These are phyloP conservation scores for Tetranychus cinnabarinus DNA, from an alignment of 1,140 invertebrate genomes.

Conservation along the genomic window DNA sequence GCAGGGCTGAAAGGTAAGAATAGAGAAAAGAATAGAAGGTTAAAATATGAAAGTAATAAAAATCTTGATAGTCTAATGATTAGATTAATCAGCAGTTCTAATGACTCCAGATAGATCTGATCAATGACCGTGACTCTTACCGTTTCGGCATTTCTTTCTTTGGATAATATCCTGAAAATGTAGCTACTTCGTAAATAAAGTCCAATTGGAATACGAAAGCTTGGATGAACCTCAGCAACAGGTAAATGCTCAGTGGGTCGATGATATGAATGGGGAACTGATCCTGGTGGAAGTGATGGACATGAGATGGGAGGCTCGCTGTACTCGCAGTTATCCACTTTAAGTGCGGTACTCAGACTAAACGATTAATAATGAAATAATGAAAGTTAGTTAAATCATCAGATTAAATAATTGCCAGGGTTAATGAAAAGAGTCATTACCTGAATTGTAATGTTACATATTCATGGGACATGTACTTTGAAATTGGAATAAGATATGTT, in stretches of 20 bases:
- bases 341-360: constrained; percentile 10
- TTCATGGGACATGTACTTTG: constrained; percentile 13
- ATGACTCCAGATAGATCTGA: background rate
- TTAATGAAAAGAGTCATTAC: constrained; percentile 3
- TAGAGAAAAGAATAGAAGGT: background rate
- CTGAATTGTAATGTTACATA: constrained; percentile 14
- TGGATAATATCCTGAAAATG: constrained; percentile 10
- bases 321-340: constrained; percentile 12
- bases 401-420: background rate
- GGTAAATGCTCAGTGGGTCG: constrained; percentile 7
- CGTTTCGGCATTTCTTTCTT: constrained; percentile 9
- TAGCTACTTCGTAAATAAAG: constrained; percentile 12
- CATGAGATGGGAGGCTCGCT: constrained; percentile 9
- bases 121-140: background rate
- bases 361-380: background rate
- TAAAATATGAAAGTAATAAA: background rate
- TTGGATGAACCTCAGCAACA: constrained; percentile 10
- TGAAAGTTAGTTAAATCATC: background rate
- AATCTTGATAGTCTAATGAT: background rate
- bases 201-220: constrained; percentile 12
- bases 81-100: background rate
- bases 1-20: constrained; percentile 7
- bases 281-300: constrained; percentile 2
- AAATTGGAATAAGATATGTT: constrained; percentile 12
- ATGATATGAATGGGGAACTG: constrained; percentile 6